phyloP scores from a whole-genome alignment of 2,113 vertebrate genomes.

The Gymnogyps californianus region DNA sequence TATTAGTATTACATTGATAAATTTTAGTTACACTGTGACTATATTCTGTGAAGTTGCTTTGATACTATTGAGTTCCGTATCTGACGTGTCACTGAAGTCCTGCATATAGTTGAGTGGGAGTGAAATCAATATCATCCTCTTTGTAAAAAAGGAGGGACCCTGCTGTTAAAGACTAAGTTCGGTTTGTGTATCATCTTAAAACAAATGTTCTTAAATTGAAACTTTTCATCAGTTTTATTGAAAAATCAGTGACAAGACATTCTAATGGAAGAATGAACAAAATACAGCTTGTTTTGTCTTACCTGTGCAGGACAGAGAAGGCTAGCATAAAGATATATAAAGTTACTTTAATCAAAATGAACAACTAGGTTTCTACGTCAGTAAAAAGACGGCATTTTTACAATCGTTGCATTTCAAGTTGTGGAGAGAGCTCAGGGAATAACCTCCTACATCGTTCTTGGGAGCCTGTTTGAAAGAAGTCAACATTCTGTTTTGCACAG shows the following conservation, averaged over 20 bases:
- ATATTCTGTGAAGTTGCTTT: background rate
- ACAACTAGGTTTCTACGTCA: background rate
- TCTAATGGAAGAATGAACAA: background rate
- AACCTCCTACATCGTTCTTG: background rate
- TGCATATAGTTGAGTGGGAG: background rate
- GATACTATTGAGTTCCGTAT: background rate
- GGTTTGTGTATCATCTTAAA: background rate
- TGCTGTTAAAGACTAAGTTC: background rate
- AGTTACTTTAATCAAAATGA: background rate
- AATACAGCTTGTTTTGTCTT: background rate
- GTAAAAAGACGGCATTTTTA: background rate
- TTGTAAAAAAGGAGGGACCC: background rate
- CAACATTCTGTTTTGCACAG: background rate
- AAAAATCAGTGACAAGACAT: background rate
- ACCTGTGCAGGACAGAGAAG: background rate
- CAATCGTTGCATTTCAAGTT: background rate
- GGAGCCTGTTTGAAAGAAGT: background rate
- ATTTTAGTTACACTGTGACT: background rate
- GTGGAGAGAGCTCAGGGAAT: background rate
- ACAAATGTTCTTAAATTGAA: background rate
- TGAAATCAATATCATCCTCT: background rate
- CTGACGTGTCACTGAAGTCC: background rate
- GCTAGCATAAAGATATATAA: background rate
- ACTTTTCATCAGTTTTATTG: background rate
- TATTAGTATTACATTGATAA: background rate